Base-by-base conservation (phyloP, 2,797 vertebrate species). In the Phaenicophaeus curvirostris region DNA sequence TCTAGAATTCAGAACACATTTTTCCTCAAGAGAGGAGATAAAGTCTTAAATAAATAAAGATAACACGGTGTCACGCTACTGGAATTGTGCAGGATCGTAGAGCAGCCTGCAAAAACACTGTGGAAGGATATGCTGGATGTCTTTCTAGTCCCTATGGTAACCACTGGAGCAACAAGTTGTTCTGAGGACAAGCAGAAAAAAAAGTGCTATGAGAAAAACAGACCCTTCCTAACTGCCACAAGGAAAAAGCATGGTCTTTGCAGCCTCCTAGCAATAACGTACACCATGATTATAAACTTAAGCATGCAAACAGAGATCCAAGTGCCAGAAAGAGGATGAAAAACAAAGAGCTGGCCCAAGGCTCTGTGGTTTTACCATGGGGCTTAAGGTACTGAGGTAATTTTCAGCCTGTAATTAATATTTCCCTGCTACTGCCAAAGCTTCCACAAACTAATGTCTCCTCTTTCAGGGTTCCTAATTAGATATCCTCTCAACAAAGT, bases 191-290 rank as follows among this genome's bases (percentile, higher is more conserved):
- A 94, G 66, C 57, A 71, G 85, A 80, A 97, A 96, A 94, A 96
- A 94, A 96, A 93, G 71, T 48, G 50, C 58, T 95, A 96, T 90
- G 93, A 92, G 95, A 95, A 97, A 97, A 97, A 85, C 96, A 97
- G 92, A 85, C 35, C 55, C 51, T 93, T 89, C 93, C 94, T 89
- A 86, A 95, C 50, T 89, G 59, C 51, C 93, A 59, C 67, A 89
- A 92, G 87, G 71, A 94, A 95, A 93, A 94, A 18, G 8, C 69
- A 75, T 81, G 79, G 93, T 80, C 76, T 92, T 53, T 73, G 51
- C 57, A 93, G 71, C 80, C 53, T 95, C 89, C 57, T 57, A 94
- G 67, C 82, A 90, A 57, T 62, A 90, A 86, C 8, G 5, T 59
- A 85, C 63, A 66, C 75, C 37, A 46, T 87, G 58, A 87, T 91